Evolutionary conservation across 1,140 invertebrate genomes (phyloP).

Genomic region (Lanistes nyassanus): DNA sequence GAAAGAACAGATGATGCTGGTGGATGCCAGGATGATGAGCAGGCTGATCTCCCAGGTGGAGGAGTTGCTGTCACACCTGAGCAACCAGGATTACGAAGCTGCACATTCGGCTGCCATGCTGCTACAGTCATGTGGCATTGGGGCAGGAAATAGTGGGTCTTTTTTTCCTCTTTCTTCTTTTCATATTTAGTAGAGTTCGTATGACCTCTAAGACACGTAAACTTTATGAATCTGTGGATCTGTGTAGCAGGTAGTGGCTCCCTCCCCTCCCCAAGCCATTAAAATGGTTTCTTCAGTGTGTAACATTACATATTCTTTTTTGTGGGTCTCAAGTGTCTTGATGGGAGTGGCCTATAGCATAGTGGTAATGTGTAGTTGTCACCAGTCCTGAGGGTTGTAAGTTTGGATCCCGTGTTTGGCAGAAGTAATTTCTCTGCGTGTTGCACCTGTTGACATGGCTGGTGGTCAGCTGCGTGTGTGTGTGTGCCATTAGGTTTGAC

Average conservation of each 20-base stretch:
- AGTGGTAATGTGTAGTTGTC: too few species aligned
- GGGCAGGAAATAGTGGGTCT: not conserved
- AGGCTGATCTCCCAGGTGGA: conserved; percentile 42
- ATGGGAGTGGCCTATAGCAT: not conserved
- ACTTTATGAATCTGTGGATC: not conserved
- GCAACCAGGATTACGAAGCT: conserved; percentile 39
- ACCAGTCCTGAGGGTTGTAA: too few species aligned
- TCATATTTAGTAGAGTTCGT: not conserved
- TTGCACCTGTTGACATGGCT: not conserved
- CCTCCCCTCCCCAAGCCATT: too few species aligned
- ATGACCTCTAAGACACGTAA: not conserved
- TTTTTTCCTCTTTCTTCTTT: too few species aligned
- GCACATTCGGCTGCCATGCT: conserved; percentile 33
- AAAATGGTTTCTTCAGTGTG: not conserved
- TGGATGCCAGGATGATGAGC: conserved; percentile 39
- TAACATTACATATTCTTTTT: not conserved
- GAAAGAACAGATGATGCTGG: not conserved
- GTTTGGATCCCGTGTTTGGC: not conserved
- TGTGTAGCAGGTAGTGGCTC: not conserved
- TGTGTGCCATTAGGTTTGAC: not conserved
- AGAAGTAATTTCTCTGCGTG: conserved; percentile 5
- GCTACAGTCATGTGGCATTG: conserved; percentile 29
- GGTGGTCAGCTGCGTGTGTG: not conserved
- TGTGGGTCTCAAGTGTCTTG: not conserved
- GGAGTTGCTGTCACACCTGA: conserved; percentile 42